Evolutionary conservation across 1,140 invertebrate genomes (phyloP), one percentile per base, ranked within the genome.

Genomic region (Trachymyrmex septentrionalis): DNA sequence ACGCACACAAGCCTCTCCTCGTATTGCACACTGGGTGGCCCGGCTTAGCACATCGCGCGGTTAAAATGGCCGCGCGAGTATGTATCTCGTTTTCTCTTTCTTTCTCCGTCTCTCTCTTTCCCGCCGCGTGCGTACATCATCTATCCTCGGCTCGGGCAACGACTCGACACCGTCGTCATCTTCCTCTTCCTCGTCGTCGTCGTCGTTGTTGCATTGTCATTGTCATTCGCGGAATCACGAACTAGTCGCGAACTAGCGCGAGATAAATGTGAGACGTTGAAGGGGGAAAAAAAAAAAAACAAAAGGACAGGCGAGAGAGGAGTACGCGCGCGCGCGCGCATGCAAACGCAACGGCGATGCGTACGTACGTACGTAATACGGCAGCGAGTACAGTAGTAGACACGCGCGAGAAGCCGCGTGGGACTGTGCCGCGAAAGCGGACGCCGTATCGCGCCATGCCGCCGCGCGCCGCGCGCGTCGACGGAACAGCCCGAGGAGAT

Each of bases 61-160:
- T 89, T 91, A 91, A 91, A 91, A 91, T 91, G 90, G 90, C 90
- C 85, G 90, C 90, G 85, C 82, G 57, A 44, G 55, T 86, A 34
- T 78, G 77, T 73, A 50, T 75, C 80, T 81, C 69, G 84, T 90
- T 81, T 77, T 66, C 88, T 87, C 72, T 85, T 30, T 76, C 85
- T 55, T 53, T 81, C 5, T 44, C 44, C 24, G 48, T 59, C 24
- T 53, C 50, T 63, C 64, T 72, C 57, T 48, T n/a, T 50, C 30
- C 1, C 82, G 27, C n/a, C 73, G 63, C 55, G 27, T 50, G 30
- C 27, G 14, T 67, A 24, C 61, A 50, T 69, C 78, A 19, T 19
- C 53, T 73, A 82, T 73, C 67, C 12, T 73, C 67, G 24, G 55
- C 53, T 44, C 30, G 53, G 61, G 30, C 53, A 67, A 44, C 76